Percentiles rank a stretch among this genome's conserved stretches.
Evolutionary conservation across 2,888 invertebrate species (phyloP).

Genomic region (Nephrotoma guestfalica): DNA sequence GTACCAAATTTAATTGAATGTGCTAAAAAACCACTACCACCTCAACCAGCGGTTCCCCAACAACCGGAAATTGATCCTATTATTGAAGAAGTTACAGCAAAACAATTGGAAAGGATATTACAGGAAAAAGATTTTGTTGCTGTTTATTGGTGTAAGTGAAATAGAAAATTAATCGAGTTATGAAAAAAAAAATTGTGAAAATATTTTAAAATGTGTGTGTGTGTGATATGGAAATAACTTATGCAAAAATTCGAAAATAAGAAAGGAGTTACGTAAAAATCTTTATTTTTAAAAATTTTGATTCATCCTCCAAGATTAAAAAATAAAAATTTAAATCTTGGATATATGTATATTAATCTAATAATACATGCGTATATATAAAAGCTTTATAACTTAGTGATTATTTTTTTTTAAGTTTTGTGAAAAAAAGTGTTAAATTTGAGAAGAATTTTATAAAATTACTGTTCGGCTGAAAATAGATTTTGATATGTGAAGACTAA

Average conservation of each 20-base stretch:
- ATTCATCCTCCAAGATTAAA: neutral
- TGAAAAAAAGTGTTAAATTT: constrained; percentile 53
- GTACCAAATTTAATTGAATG: constrained; percentile 33
- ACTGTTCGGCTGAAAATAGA: neutral
- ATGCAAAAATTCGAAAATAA: neutral
- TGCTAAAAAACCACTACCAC: constrained; percentile 26
- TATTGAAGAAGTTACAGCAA: constrained; percentile 87
- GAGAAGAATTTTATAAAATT: neutral
- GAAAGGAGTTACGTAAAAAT: neutral
- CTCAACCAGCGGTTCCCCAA: constrained; percentile 31
- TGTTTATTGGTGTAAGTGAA: constrained; percentile 90
- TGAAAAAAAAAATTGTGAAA: neutral
- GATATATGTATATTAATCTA: neutral
- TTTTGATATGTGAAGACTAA: neutral
- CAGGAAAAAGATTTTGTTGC: constrained; percentile 88
- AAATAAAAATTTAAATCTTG: neutral
- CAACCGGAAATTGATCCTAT: constrained; percentile 47
- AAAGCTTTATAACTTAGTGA: neutral
- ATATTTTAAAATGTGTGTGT: neutral
- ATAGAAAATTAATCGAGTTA: neutral
- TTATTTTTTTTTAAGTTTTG: constrained; percentile 73
- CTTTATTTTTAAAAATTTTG: constrained; percentile 1
- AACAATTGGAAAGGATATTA: constrained; percentile 79
- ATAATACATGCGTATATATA: neutral
- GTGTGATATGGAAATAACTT: neutral